Evolutionary conservation across 2,797 vertebrate species (phyloP), one percentile per base, ranked within the genome.

Genomic region (Acanthiza pusilla): DNA sequence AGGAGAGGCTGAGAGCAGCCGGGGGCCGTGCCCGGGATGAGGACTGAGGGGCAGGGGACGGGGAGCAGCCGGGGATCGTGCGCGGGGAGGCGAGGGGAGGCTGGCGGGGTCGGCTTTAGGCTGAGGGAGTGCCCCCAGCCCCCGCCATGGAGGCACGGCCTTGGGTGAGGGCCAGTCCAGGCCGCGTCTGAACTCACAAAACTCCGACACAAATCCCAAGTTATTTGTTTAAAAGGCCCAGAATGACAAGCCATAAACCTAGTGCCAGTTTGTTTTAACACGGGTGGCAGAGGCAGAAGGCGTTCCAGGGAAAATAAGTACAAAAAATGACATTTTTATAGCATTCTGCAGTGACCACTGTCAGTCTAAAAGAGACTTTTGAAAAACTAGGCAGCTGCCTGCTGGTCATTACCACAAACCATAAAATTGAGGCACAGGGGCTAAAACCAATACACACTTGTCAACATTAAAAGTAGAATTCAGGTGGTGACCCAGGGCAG

Each of bases 141-240:
- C 13, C 20, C 23, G 29, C 74, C 34, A 9, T 11, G 16, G 2
- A 10, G 19, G 42, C 68, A 26, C 18, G 12, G 63, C 84, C 29
- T 5, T 3, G 23, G 3, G 12, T 19, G 2, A 21, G 20, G 5
- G 11, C 19, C 10, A 5, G 54, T 7, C 32, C 55, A 2, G 7
- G 1, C 34, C 2, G 17, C 5, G 0, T 3, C 68, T n/a, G 8
- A 11, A 4, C 20, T 40, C 9, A 1, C 0, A 3, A 6, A 73
- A 47, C 36, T 60, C 13, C 6, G 0, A 10, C 29, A 9, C 13
- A 18, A 47, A 34, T 22, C 15, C 13, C 19, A 15, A 0, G 5
- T 42, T 32, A 5, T 7, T 30, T 23, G 0, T 19, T 40, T 54
- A 12, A 61, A 86, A 75, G 54, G 40, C 47, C 11, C 27, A 2